phyloP scores from a whole-genome alignment of 1,140 invertebrate genomes.

The Trichonephila clavata region DNA sequence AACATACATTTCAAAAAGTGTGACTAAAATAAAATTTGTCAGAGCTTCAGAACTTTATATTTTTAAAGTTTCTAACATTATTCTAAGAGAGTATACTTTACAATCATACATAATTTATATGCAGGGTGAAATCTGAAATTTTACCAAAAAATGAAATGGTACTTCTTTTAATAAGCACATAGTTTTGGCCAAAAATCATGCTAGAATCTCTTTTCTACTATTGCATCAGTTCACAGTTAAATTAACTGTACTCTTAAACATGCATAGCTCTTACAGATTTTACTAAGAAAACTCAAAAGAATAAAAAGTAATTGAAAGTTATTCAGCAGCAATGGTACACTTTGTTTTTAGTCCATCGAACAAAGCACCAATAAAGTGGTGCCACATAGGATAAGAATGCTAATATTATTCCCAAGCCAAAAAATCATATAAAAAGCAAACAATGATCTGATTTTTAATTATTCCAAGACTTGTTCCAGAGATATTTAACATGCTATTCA shows the following conservation, averaged over 20 bases:
- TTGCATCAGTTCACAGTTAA: not conserved
- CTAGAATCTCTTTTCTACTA: no score
- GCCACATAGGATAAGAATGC: not conserved
- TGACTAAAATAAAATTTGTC: no score
- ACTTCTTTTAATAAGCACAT: no score
- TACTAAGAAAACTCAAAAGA: not conserved
- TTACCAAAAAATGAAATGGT: no score
- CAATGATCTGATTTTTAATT: not conserved
- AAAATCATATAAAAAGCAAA: not conserved
- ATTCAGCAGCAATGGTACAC: not conserved
- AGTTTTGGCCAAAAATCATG: no score
- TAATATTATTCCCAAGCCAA: not conserved
- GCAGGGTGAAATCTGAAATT: no score
- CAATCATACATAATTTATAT: no score
- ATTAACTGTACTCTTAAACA: not conserved
- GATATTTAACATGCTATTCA: not conserved
- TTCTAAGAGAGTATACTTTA: no score
- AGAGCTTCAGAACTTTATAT: no score
- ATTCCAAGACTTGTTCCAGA: not conserved
- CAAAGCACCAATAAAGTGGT: not conserved
- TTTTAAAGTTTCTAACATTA: no score
- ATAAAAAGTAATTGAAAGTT: not conserved
- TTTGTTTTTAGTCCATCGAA: not conserved
- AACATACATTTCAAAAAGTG: no score
- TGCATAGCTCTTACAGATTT: not conserved